phyloP scores from a whole-genome alignment of 30 jellyfish, hydroid and myxozoan genomes.

The Chrysaora quinquecirrha region DNA sequence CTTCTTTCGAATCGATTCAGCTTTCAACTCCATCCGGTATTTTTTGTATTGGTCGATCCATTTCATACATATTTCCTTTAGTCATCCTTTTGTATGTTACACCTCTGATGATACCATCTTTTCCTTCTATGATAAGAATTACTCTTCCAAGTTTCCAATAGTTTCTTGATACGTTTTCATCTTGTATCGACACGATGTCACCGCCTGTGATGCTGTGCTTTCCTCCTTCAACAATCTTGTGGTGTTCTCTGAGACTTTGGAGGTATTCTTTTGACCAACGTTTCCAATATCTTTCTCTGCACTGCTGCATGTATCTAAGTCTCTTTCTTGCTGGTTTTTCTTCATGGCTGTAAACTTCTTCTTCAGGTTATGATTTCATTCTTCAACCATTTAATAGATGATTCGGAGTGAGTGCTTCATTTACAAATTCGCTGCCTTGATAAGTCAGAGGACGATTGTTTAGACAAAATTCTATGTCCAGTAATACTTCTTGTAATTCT shows the following conservation, averaged over 20 bases:
- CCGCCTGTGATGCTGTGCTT: too few species aligned
- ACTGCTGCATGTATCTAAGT: conserved; percentile 27
- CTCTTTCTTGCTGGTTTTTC: conserved; percentile 36
- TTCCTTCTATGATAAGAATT: too few species aligned
- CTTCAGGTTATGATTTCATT: conserved; percentile 13
- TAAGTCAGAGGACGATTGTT: conserved; percentile 14
- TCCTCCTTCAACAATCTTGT: too few species aligned
- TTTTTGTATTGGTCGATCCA: conserved; percentile 23
- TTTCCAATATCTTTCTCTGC: conserved; percentile 41
- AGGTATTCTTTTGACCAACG: conserved; percentile 35
- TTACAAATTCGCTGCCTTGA: not conserved
- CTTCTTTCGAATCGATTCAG: not conserved
- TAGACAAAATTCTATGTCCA: conserved; percentile 48
- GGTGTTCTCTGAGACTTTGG: too few species aligned
- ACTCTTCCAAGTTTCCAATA: too few species aligned
- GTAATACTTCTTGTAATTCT: conserved; percentile 37
- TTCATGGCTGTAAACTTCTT: conserved; percentile 39
- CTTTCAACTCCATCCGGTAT: conserved; percentile 19
- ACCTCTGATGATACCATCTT: conserved; percentile 3
- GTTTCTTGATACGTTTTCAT: too few species aligned
- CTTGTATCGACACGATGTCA: too few species aligned
- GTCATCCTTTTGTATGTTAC: conserved; percentile 17
- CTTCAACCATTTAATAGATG: conserved; percentile 32
- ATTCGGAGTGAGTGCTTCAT: not conserved
- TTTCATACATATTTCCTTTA: conserved; percentile 22